Percentiles rank a stretch among this genome's conserved stretches.
These are phyloP conservation scores for Rotaria sp. DNA, from an alignment of 2,888 invertebrate species.

Conservation along the genomic window DNA sequence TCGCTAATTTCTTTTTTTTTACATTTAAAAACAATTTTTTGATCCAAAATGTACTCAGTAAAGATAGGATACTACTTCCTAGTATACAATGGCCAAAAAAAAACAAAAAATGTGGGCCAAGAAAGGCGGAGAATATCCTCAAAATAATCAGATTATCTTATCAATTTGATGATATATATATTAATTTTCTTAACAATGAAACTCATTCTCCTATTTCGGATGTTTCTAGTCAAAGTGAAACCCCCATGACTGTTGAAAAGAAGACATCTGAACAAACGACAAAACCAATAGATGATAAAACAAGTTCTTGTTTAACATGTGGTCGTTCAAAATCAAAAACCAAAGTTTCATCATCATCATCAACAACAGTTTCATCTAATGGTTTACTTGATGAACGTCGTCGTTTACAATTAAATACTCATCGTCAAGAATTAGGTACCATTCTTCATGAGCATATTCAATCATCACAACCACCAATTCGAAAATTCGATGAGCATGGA, in stretches of 20 bases:
- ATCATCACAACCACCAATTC: conserved; percentile 8
- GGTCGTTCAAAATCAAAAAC: not conserved
- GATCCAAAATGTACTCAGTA: no score
- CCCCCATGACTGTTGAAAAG: not conserved
- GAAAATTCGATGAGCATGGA: not conserved
- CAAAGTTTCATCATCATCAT: not conserved
- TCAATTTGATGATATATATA: no score
- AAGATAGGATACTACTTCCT: no score
- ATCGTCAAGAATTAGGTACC: not conserved
- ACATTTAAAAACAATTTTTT: no score
- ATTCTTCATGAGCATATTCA: conserved; percentile 3
- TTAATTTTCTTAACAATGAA: not conserved
- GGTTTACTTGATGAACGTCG: conserved; percentile 20
- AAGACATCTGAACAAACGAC: not conserved
- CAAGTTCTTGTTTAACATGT: conserved; percentile 3
- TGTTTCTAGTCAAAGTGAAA: no score
- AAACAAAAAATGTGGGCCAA: not conserved
- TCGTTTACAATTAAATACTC: not conserved
- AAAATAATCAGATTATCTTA: not conserved
- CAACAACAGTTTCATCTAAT: not conserved
- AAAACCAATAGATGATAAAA: not conserved
- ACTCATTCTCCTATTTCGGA: not conserved
- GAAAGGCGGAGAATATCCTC: not conserved
- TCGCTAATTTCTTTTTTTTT: no score
- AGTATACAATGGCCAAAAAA: no score